Conservation (phyloP, 2,113 vertebrate species). For the Nibea coibor region DNA sequence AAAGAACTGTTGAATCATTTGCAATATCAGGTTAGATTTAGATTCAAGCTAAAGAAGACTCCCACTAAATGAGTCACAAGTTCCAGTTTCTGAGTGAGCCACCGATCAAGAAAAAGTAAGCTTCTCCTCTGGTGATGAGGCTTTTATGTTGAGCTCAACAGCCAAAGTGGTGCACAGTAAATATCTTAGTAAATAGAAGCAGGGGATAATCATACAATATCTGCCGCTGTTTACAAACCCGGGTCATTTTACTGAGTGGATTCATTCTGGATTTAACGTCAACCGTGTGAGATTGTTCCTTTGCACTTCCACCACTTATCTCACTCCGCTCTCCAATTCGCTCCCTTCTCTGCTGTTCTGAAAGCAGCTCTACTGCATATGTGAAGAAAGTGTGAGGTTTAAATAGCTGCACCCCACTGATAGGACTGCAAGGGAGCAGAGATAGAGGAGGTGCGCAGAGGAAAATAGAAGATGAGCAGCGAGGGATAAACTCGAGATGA, state of each 20-base stretch:
- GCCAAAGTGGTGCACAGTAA: constrained; percentile 23
- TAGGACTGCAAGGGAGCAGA: constrained; percentile 37
- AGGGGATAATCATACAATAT: constrained; percentile 45
- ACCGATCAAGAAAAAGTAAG: constrained; percentile 32
- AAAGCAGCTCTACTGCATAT: constrained; percentile 25
- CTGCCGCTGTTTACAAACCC: constrained; percentile 39
- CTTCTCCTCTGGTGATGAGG: constrained; percentile 9
- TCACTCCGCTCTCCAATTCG: constrained; percentile 15
- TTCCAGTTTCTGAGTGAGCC: background rate
- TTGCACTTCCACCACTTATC: constrained; percentile 47
- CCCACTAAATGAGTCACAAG: background rate
- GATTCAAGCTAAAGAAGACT: constrained; percentile 6
- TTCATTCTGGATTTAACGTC: constrained; percentile 35
- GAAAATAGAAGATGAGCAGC: constrained; percentile 28
- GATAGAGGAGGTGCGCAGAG: constrained; percentile 16
- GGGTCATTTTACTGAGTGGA: constrained; percentile 46
- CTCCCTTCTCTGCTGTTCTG: constrained; percentile 42
- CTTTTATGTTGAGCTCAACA: constrained; percentile 37
- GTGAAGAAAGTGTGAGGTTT: constrained; percentile 48
- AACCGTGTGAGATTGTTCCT: constrained; percentile 50
- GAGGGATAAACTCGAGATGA: constrained; percentile 20
- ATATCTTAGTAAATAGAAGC: constrained; percentile 45
- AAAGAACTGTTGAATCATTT: constrained; percentile 18
- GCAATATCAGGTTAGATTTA: background rate
- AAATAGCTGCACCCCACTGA: constrained; percentile 53